These are phyloP conservation scores for Ectemnius lituratus DNA, from an alignment of 2,888 invertebrate genomes.

Conservation along the genomic window DNA sequence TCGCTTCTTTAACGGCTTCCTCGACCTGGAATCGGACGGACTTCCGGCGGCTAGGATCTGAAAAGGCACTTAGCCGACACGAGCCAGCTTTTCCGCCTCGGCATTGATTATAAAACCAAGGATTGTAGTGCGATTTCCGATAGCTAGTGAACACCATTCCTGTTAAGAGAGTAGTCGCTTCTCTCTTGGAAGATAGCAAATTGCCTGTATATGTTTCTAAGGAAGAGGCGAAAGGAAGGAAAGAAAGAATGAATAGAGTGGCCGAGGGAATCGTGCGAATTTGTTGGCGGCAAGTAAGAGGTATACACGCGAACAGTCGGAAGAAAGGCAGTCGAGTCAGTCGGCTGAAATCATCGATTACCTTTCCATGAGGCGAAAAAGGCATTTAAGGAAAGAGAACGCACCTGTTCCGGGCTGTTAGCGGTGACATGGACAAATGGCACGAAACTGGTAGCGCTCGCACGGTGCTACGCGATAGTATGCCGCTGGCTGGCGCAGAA, in stretches of 20 bases:
- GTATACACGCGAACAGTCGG: background rate
- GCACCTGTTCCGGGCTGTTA: constrained; percentile 20
- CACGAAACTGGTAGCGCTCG: constrained; percentile 26
- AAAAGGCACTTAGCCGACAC: constrained; percentile 67
- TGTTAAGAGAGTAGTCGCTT: too few species aligned
- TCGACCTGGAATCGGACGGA: constrained; percentile 52
- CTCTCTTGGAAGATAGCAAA: too few species aligned
- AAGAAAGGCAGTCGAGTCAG: background rate
- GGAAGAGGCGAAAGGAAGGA: too few species aligned
- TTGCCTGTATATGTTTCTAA: too few species aligned
- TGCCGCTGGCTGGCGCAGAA: background rate
- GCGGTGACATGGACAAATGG: constrained; percentile 17
- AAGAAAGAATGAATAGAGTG: too few species aligned
- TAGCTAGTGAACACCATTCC: background rate
- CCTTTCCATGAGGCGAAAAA: background rate
- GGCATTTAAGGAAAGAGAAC: constrained; percentile 12
- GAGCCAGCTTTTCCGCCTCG: constrained; percentile 47
- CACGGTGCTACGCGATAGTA: constrained; percentile 26
- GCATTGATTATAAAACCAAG: background rate
- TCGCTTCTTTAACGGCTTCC: constrained; percentile 12
- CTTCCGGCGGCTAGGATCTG: constrained; percentile 65
- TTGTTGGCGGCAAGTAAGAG: background rate
- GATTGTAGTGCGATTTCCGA: background rate
- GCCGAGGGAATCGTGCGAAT: too few species aligned
- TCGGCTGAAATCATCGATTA: constrained; percentile 3